phyloP scores from a whole-genome alignment of 2,888 invertebrate genomes.

The Cataglyphis livida region DNA sequence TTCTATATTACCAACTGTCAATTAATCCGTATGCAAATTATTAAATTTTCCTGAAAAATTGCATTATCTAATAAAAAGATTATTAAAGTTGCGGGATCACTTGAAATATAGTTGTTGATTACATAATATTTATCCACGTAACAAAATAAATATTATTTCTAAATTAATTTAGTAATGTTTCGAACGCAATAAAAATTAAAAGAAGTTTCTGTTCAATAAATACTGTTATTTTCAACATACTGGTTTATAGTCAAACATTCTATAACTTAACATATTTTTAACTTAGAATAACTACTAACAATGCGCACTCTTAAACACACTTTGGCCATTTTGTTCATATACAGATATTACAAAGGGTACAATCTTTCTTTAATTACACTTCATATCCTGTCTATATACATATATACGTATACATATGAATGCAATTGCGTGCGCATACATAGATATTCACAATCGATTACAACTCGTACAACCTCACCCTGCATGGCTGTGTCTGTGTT shows the following conservation, averaged over 20 bases:
- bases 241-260: slow-evolving; percentile 26
- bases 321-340: slow-evolving; percentile 43
- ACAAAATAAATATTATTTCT: slow-evolving; percentile 7
- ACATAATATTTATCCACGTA: neutral
- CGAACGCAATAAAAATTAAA: neutral
- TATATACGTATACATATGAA: slow-evolving; percentile 29
- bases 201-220: slow-evolving; percentile 33
- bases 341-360: slow-evolving; percentile 41
- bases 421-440: slow-evolving; percentile 29
- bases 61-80: neutral
- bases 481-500: neutral
- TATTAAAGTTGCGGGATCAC: neutral
- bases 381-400: slow-evolving; percentile 37
- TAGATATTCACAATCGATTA: slow-evolving; percentile 31
- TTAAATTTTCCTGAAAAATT: neutral
- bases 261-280: slow-evolving; percentile 32
- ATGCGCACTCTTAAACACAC: neutral
- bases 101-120: neutral
- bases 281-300: slow-evolving; percentile 28
- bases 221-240: slow-evolving; percentile 49
- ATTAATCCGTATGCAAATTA: neutral
- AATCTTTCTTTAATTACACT: neutral
- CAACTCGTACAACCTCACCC: neutral
- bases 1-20: neutral
- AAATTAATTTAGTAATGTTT: slow-evolving; percentile 3